Conservation (phyloP, 2,113 vertebrate species). For the Ophthalmotilapia sp. region DNA sequence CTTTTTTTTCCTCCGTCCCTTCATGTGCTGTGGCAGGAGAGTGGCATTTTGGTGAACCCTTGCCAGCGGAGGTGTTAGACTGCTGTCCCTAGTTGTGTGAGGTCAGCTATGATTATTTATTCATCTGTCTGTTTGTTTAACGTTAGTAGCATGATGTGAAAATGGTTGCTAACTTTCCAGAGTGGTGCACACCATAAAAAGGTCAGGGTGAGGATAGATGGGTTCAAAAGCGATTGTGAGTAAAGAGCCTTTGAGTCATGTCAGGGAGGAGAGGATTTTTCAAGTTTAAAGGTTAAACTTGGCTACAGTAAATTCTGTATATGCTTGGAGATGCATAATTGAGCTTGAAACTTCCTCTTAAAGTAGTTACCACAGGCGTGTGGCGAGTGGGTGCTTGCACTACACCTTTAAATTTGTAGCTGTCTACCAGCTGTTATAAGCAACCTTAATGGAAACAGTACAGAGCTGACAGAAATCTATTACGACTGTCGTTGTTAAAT, state of each 20-base stretch:
- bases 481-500: conserved; percentile 49
- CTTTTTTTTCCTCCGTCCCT: background rate
- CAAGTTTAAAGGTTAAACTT: background rate
- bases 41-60: conserved; percentile 64
- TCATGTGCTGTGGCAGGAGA: conserved; percentile 29
- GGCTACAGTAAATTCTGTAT: background rate
- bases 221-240: background rate
- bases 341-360: background rate
- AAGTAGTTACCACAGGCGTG: background rate
- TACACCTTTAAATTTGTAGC: background rate
- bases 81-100: conserved; percentile 56
- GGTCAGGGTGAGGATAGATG: conserved; percentile 16
- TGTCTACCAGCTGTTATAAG: background rate
- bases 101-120: conserved; percentile 68
- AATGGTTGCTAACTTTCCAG: conserved; percentile 43
- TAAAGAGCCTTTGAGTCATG: background rate
- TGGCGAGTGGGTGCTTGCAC: background rate
- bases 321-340: background rate
- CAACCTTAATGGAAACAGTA: background rate
- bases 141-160: conserved; percentile 46
- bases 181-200: conserved; percentile 23
- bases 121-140: conserved; percentile 56
- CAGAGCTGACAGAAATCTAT: conserved; percentile 13
- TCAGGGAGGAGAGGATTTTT: background rate
- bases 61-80: conserved; percentile 60